These are phyloP conservation scores for Platanista minor DNA, from an alignment of 2,113 vertebrate genomes.

Conservation along the genomic window DNA sequence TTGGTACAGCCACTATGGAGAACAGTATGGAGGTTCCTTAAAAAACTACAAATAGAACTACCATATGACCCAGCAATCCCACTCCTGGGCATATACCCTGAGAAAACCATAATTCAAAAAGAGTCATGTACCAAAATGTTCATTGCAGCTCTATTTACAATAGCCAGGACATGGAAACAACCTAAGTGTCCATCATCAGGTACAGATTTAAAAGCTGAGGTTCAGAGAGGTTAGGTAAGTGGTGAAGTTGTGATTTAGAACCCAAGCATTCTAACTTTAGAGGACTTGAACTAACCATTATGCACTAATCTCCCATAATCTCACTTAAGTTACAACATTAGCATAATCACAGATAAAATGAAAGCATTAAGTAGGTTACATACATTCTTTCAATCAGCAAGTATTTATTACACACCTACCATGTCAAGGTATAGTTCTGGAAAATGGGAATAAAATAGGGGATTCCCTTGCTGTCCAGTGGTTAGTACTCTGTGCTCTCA, in stretches of 20 bases:
- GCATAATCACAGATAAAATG: not conserved
- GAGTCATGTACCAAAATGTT: too few species aligned
- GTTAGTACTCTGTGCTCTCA: too few species aligned
- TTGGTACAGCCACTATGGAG: too few species aligned
- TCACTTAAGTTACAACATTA: not conserved
- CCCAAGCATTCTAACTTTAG: not conserved
- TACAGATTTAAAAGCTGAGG: not conserved
- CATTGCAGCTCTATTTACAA: too few species aligned
- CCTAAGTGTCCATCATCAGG: too few species aligned
- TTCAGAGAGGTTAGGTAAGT: not conserved
- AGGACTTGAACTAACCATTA: not conserved
- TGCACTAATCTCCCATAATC: not conserved
- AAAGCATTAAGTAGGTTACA: not conserved
- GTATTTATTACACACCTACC: not conserved
- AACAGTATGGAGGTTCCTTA: too few species aligned
- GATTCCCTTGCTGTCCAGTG: too few species aligned
- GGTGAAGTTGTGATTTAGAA: not conserved
- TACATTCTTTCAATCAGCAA: not conserved
- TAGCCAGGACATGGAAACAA: too few species aligned
- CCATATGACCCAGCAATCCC: too few species aligned
- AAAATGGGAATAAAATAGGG: not conserved
- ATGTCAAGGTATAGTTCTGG: not conserved
- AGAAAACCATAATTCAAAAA: too few species aligned
- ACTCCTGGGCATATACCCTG: too few species aligned
- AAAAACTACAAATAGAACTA: too few species aligned